phyloP scores from a whole-genome alignment of 2,797 vertebrate species.

The Spheniscus humboldti region DNA sequence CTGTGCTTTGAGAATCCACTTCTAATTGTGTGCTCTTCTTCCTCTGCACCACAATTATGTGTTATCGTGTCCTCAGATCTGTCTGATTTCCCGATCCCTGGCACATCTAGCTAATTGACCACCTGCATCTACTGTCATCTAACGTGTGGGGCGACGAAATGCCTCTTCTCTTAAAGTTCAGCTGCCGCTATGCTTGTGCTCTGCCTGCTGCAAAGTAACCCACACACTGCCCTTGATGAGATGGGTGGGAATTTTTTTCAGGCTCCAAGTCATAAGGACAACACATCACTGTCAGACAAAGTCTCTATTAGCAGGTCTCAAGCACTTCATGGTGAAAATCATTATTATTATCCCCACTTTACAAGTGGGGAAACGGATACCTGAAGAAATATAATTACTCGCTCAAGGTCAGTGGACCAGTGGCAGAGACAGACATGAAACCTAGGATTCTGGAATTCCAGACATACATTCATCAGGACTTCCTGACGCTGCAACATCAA shows the following conservation, averaged over 20 bases:
- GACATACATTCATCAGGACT: background rate
- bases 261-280: background rate
- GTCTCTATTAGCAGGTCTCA: background rate
- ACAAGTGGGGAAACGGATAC: background rate
- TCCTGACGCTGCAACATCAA: background rate
- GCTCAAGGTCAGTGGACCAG: background rate
- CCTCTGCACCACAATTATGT: background rate
- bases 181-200: background rate
- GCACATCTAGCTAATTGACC: background rate
- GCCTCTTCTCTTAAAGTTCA: background rate
- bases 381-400: background rate
- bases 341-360: background rate
- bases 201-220: background rate
- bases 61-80: background rate
- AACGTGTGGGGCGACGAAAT: background rate
- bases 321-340: background rate
- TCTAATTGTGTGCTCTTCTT: background rate
- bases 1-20: conserved; percentile 2
- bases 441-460: background rate
- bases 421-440: background rate
- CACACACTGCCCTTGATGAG: background rate
- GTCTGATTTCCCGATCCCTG: background rate
- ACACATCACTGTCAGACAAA: background rate
- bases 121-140: background rate
- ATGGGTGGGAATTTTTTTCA: background rate